phyloP scores from a whole-genome alignment of 92 coral and sea anemone species.

The Pocillopora meandrina region DNA sequence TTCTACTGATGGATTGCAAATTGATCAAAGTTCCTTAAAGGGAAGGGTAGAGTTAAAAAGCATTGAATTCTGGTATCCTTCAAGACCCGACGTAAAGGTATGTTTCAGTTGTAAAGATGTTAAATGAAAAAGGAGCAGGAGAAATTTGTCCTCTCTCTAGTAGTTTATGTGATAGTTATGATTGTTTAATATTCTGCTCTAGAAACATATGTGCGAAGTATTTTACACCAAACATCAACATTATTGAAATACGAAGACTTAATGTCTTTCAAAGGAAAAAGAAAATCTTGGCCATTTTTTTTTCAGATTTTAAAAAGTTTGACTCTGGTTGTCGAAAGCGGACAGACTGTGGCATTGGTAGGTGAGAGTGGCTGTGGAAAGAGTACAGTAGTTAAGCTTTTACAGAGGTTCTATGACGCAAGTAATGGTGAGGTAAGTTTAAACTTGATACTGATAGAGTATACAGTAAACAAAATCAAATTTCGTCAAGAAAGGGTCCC shows the following conservation, averaged over 20 bases:
- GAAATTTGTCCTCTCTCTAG: neutral
- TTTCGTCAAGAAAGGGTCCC: no score
- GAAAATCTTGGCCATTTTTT: neutral
- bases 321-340: conserved; percentile 61
- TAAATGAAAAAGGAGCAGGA: neutral
- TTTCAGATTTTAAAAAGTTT: conserved; percentile 74
- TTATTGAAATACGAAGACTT: no score
- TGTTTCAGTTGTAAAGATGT: neutral
- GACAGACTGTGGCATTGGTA: conserved; percentile 85
- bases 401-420: conserved; percentile 88
- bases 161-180: no score
- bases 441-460: neutral
- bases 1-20: conserved; percentile 41
- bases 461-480: no score
- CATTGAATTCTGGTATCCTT: conserved; percentile 53
- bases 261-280: no score
- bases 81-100: conserved; percentile 49
- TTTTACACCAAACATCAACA: no score
- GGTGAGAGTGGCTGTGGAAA: conserved; percentile 99
- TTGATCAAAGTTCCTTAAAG: conserved; percentile 19
- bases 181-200: no score
- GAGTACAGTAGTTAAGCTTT: conserved; percentile 84
- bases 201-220: no score
- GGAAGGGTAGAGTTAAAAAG: conserved; percentile 44
- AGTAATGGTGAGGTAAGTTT: conserved; percentile 66